Base-by-base conservation (phyloP, 2,888 invertebrate genomes). In the Timandra comae region DNA sequence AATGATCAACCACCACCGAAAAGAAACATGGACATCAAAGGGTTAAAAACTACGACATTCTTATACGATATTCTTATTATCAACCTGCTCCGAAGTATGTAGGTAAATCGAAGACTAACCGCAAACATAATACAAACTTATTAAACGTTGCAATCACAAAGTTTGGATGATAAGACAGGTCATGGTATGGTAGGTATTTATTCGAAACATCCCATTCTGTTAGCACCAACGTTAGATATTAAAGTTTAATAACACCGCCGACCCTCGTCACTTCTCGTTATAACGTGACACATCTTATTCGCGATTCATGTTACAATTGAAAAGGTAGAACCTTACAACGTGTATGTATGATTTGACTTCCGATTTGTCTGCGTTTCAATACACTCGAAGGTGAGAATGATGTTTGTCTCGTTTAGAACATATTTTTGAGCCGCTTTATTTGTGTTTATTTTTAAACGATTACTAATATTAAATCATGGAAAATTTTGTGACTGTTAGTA, bases 261-360 rank as follows among this genome's bases (percentile, higher is more conserved):
- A 79, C 79, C 79, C 77, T 76, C 63, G 69, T 79, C 79, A 71
- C 43, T 22, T 38, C 40, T 56, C 38, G 53, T 56, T 58, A 58
- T 51, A 50, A 48, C 41, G 50, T 53, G 60, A 56, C 58, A 61
- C 46, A 54, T 58, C 49, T 61, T 56, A 63, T 58, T 54, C 38
- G 35, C 49, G 46, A 55, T 45, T 47, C 52, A 16, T 16, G 16
- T 16, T 43, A 48, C 45, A 44, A 50, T 52, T 49, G 48, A 43
- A 49, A 49, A 52, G 49, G 48, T 50, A 46, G 51, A 43, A 29
- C 43, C 46, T 38, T 35, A 29, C 37, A 43, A 35, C 41, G 40
- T 41, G 36, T 46, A 43, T 42, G 46, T 46, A 43, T 42, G 46
- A 52, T 58, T 26, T 39, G 40, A 47, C 29, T 41, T 35, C 31